Evolutionary conservation across 1,140 invertebrate genomes (phyloP).

Genomic region (Sinonovacula constricta): DNA sequence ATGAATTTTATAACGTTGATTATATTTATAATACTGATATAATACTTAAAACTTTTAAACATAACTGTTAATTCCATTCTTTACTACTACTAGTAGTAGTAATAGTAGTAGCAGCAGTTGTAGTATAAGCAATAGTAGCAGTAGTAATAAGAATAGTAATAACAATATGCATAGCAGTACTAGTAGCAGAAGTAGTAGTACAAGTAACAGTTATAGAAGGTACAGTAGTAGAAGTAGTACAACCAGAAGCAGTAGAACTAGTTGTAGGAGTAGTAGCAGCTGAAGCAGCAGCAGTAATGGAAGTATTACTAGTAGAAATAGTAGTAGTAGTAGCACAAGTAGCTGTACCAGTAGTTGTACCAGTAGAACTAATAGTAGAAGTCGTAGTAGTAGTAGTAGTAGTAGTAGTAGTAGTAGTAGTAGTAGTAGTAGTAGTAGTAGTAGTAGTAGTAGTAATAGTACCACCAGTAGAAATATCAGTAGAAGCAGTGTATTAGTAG

Average conservation of each 20-base stretch:
- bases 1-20: no score
- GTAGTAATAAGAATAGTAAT: conserved; percentile 29
- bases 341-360: conserved; percentile 37
- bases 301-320: no score
- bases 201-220: no score
- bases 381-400: conserved; percentile 40
- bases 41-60: no score
- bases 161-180: conserved; percentile 37
- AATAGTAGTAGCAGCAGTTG: conserved; percentile 40
- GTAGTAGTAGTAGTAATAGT: conserved; percentile 1
- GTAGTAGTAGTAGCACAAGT: conserved; percentile 38
- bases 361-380: conserved; percentile 32
- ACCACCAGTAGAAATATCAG: background rate
- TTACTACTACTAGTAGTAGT: conserved; percentile 44
- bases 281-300: conserved; percentile 29
- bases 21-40: no score
- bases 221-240: no score
- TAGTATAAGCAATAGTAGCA: conserved; percentile 26
- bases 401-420: conserved; percentile 37
- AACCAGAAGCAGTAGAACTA: conserved; percentile 30
- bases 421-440: conserved; percentile 27
- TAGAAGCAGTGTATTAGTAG: background rate
- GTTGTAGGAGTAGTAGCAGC: conserved; percentile 30
- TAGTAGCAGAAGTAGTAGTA: conserved; percentile 8
- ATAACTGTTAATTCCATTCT: no score